Evolutionary conservation across 2,797 vertebrate genomes (phyloP).

Genomic region (Melanotaenia nigrans): DNA sequence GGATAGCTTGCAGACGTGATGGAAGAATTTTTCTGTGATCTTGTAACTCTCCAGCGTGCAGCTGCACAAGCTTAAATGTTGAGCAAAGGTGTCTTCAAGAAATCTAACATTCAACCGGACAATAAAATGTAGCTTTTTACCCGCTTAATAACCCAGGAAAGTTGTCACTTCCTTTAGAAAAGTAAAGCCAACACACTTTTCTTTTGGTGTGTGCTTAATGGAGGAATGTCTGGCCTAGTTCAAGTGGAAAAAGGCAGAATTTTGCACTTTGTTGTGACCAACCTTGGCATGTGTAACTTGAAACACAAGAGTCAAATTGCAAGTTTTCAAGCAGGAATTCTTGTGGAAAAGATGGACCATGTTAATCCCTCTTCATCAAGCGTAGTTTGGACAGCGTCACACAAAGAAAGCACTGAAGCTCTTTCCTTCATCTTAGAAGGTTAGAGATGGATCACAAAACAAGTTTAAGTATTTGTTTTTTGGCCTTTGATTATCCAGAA

Average conservation of each 20-base stretch:
- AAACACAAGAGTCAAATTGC: constrained; percentile 63
- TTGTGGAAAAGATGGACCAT: constrained; percentile 26
- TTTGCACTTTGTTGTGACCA: constrained; percentile 64
- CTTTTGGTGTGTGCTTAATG: constrained; percentile 10
- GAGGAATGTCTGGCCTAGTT: constrained; percentile 63
- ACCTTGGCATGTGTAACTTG: constrained; percentile 55
- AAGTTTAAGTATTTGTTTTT: constrained; percentile 25
- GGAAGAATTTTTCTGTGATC: no score
- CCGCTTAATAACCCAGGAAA: not conserved
- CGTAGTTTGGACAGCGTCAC: not conserved
- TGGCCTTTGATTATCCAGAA: not conserved
- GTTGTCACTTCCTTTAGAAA: not conserved
- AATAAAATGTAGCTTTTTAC: constrained; percentile 2
- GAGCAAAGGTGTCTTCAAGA: constrained; percentile 4
- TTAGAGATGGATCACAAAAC: constrained; percentile 35
- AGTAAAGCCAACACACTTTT: not conserved
- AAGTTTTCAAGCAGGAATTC: constrained; percentile 46
- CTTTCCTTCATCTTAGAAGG: constrained; percentile 20
- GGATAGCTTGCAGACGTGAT: no score
- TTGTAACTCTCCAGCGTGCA: not conserved
- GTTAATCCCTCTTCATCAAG: not conserved
- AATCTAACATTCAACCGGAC: not conserved
- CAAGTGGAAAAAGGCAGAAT: constrained; percentile 69
- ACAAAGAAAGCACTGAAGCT: constrained; percentile 5
- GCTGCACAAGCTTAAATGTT: not conserved